phyloP scores from a whole-genome alignment of 2,888 invertebrate species.

The Ichneumon xanthorius region DNA sequence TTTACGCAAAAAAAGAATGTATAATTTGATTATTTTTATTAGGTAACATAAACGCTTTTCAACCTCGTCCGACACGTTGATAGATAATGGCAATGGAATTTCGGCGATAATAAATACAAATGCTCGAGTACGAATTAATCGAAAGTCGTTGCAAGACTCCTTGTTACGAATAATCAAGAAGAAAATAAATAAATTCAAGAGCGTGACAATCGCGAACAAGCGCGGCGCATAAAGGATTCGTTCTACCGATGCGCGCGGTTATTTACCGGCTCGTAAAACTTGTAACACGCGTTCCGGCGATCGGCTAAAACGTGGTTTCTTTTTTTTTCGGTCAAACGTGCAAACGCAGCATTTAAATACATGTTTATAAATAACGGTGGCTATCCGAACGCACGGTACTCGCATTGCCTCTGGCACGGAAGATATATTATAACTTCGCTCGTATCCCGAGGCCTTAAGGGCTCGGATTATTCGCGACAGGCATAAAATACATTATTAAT shows the following conservation, averaged over 20 bases:
- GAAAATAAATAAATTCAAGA: constrained; percentile 15
- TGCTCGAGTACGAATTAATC: too few species aligned
- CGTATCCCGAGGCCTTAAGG: constrained; percentile 20
- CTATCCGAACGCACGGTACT: neutral
- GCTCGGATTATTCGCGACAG: constrained; percentile 23
- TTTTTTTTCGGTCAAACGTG: constrained; percentile 14
- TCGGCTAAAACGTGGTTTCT: constrained; percentile 10
- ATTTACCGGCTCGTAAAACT: constrained; percentile 58
- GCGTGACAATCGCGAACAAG: constrained; percentile 39
- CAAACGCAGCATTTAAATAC: constrained; percentile 34
- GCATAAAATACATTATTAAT: constrained; percentile 54
- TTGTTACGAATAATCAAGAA: too few species aligned
- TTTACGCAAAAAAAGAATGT: too few species aligned
- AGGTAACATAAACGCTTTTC: too few species aligned
- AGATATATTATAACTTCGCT: constrained; percentile 43
- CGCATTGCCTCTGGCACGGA: neutral
- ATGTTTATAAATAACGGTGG: constrained; percentile 48
- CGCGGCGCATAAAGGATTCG: constrained; percentile 47
- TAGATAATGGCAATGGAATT: too few species aligned
- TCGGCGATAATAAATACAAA: too few species aligned
- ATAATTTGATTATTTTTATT: too few species aligned
- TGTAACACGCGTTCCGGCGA: constrained; percentile 33
- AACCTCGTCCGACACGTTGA: too few species aligned
- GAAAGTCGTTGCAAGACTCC: too few species aligned
- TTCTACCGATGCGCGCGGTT: constrained; percentile 45